A percentile compares a stretch with the other conserved stretches of the same genome.
These are phyloP conservation scores for Silurus asotus DNA, from an alignment of 2,113 vertebrate genomes.

Conservation along the genomic window DNA sequence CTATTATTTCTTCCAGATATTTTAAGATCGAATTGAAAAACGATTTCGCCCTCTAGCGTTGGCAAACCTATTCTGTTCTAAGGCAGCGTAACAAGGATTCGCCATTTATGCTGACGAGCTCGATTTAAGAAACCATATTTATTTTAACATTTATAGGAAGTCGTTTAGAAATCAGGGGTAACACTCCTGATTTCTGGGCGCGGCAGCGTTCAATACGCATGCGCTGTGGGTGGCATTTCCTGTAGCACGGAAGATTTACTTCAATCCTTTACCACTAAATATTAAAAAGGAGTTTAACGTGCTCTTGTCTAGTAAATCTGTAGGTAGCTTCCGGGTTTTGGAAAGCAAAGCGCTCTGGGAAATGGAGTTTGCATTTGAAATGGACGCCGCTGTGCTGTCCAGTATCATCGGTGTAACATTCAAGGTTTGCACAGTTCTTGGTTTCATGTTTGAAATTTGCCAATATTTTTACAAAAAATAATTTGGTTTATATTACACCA, in stretches of 20 bases:
- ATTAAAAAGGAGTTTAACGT: not conserved
- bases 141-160: not conserved
- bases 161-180: not conserved
- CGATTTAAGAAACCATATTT: not conserved
- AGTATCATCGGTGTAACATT: not conserved
- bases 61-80: not conserved
- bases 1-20: not conserved
- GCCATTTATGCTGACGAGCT: not conserved
- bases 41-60: not conserved
- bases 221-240: slow-evolving; percentile 57
- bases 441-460: too few relatives aligned
- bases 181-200: slow-evolving; percentile 71
- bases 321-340: slow-evolving; percentile 81
- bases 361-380: slow-evolving; percentile 57
- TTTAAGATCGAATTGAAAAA: not conserved
- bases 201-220: slow-evolving; percentile 83
- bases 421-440: not conserved
- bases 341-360: slow-evolving; percentile 77
- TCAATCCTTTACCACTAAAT: not conserved
- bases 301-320: slow-evolving; percentile 60
- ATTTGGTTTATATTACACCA: not conserved
- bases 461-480: too few relatives aligned
- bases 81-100: not conserved
- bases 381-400: not conserved
- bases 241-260: not conserved